A percentile compares a stretch with the other conserved stretches of the same genome.
Evolutionary conservation across 2,888 invertebrate genomes (phyloP).

Genomic region (Cactoblastis cactorum): DNA sequence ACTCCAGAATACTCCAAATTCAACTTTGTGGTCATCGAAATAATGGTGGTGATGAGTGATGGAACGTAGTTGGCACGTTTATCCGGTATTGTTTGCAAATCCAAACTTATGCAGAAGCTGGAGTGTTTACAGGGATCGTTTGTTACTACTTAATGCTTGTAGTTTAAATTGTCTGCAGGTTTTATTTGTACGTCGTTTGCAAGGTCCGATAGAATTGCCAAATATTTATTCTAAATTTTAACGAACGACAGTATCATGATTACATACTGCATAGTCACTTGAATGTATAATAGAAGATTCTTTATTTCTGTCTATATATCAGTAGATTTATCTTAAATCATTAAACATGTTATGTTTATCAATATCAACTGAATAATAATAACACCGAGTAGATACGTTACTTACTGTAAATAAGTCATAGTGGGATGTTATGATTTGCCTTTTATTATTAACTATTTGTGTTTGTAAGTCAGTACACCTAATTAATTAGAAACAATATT

Average conservation of each 20-base stretch:
- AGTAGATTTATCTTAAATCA: no score
- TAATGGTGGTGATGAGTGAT: constrained; percentile 21
- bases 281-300: no score
- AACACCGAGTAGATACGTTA: no score
- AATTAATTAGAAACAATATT: no score
- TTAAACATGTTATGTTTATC: no score
- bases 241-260: neutral
- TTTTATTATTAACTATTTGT: no score
- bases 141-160: constrained; percentile 63
- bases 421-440: no score
- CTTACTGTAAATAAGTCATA: no score
- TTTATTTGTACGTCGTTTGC: constrained; percentile 31
- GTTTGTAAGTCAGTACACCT: no score
- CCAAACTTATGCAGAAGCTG: constrained; percentile 62
- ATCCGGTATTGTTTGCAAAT: constrained; percentile 62
- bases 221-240: constrained; percentile 1
- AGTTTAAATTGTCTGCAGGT: constrained; percentile 54
- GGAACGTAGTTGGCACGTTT: constrained; percentile 37
- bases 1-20: constrained; percentile 15
- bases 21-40: constrained; percentile 17
- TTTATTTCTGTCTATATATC: no score
- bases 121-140: constrained; percentile 64
- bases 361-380: no score
- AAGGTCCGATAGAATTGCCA: neutral
- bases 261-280: no score